These are phyloP conservation scores for Gorsachius goisagi DNA, from an alignment of 2,113 vertebrate genomes.

Conservation along the genomic window DNA sequence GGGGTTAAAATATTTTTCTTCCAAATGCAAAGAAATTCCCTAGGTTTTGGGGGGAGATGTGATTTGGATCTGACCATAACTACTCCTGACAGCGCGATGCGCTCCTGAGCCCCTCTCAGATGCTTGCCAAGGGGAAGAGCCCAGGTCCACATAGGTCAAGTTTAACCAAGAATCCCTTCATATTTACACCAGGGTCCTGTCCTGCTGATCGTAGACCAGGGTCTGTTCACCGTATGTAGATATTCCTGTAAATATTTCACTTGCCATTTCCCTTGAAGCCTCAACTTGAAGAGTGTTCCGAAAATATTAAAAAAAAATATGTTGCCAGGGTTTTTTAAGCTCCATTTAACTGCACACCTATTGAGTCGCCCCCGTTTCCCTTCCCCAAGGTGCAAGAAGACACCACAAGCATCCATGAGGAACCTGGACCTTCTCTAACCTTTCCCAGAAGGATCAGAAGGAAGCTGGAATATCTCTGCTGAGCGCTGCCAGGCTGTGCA, in stretches of 20 bases:
- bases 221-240: not conserved
- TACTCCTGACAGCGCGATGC: rapidly evolving
- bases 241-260: not conserved
- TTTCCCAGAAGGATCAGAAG: not conserved
- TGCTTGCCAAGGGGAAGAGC: not conserved
- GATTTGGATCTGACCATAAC: not conserved
- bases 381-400: not conserved
- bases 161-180: not conserved
- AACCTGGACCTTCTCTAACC: not conserved
- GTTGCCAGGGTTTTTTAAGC: rapidly evolving
- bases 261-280: not conserved
- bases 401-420: rapidly evolving
- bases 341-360: not conserved
- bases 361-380: not conserved
- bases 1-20: no score
- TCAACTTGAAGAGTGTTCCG: not conserved
- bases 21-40: no score
- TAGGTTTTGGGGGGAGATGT: not conserved
- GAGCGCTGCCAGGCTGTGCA: not conserved
- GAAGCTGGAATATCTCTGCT: not conserved
- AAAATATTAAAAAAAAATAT: rapidly evolving
- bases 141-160: rapidly evolving
- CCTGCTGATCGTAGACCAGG: not conserved
- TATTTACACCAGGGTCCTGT: not conserved
- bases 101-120: rapidly evolving